phyloP scores from a whole-genome alignment of 2,888 invertebrate genomes.

The Lacanobia wlatinum region DNA sequence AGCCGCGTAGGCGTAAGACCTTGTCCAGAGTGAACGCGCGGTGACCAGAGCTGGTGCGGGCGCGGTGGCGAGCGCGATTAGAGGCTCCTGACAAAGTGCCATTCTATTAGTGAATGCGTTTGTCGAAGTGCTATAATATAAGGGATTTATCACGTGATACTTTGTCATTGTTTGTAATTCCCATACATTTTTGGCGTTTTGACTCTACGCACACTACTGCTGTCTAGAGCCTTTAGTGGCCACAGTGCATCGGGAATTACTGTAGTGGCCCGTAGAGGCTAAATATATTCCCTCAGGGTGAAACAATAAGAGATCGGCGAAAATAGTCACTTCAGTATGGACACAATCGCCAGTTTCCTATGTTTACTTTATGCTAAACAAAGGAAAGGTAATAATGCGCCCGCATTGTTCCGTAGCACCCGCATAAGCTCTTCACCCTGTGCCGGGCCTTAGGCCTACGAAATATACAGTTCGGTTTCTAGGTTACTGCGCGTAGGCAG shows the following conservation, averaged over 20 bases:
- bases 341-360: no score
- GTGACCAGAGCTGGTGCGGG: background rate
- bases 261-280: background rate
- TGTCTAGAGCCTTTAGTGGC: no score
- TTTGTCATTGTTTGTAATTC: no score
- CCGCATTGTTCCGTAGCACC: background rate
- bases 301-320: no score
- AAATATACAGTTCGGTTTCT: conserved; percentile 2
- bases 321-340: background rate
- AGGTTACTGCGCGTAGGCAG: background rate
- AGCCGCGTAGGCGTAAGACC: conserved; percentile 20
- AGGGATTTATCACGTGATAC: no score
- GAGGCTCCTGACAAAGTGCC: no score
- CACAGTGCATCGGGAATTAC: background rate
- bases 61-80: background rate
- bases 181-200: no score
- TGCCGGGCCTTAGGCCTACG: conserved; percentile 9
- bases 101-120: no score
- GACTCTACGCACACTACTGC: no score
- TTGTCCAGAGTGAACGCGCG: background rate
- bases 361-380: no score
- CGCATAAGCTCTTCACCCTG: background rate
- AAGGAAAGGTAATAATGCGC: no score
- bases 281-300: background rate
- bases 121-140: no score